Percentiles rank a stretch among this genome's conserved stretches.
Evolutionary conservation across 2,797 vertebrate genomes (phyloP).

Genomic region (Lepus oiostolus): DNA sequence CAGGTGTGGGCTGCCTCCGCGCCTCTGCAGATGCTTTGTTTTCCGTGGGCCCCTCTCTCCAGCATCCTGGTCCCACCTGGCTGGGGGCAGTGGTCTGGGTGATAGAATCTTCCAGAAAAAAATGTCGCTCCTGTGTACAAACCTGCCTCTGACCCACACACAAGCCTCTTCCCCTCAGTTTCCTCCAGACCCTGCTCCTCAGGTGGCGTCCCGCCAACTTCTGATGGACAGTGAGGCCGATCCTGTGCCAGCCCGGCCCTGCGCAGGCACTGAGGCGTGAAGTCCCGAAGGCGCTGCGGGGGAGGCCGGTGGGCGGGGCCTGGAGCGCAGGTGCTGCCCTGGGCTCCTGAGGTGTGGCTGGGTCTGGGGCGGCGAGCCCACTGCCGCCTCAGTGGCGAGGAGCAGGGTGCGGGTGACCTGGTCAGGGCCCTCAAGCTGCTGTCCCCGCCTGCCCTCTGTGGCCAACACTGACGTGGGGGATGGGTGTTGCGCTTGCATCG

Average conservation of each 20-base stretch:
- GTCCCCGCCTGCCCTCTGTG: no score
- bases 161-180: background rate
- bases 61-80: background rate
- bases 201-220: background rate
- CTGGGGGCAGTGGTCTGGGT: background rate
- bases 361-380: background rate
- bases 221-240: rapidly evolving
- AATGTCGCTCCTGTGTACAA: background rate
- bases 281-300: background rate
- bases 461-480: no score
- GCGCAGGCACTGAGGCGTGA: background rate
- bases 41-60: no score
- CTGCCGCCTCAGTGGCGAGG: background rate
- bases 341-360: background rate
- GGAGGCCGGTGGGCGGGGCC: no score
- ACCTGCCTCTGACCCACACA: background rate
- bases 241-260: background rate
- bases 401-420: background rate
- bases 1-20: no score
- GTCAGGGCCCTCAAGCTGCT: background rate
- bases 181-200: background rate
- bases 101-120: background rate
- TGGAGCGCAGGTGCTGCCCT: no score
- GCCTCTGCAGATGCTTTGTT: no score
- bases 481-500: no score